Conservation (phyloP, 2,888 invertebrate species). For the Ophion slaviceki region DNA sequence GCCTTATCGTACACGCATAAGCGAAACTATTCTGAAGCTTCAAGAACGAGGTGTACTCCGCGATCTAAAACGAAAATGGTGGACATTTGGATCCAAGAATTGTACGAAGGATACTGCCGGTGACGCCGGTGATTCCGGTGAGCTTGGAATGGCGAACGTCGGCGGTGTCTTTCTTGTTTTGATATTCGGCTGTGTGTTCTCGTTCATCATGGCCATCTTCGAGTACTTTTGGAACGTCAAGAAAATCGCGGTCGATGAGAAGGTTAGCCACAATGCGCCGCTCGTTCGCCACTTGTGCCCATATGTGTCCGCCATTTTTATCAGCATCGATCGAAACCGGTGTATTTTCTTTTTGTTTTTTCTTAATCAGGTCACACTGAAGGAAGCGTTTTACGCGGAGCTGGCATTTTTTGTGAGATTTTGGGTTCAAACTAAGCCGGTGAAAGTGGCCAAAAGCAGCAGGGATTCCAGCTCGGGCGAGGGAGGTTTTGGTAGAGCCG, state of each 20-base stretch:
- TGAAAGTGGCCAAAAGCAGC: slow-evolving; percentile 80
- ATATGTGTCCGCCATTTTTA: not conserved
- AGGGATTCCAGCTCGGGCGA: slow-evolving; percentile 71
- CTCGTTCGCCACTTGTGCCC: not conserved
- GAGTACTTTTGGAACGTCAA: slow-evolving; percentile 95
- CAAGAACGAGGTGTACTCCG: slow-evolving; percentile 95
- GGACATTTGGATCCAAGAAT: slow-evolving; percentile 88
- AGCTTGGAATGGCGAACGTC: slow-evolving; percentile 93
- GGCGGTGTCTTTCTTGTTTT: slow-evolving; percentile 96
- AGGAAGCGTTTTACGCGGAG: slow-evolving; percentile 89
- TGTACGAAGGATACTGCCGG: slow-evolving; percentile 84
- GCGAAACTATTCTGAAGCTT: slow-evolving; percentile 93
- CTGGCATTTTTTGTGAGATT: slow-evolving; percentile 89
- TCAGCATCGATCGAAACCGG: not conserved
- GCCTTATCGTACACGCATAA: slow-evolving; percentile 91
- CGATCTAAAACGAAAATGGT: slow-evolving; percentile 95
- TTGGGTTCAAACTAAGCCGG: slow-evolving; percentile 90
- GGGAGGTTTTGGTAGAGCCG: slow-evolving; percentile 73
- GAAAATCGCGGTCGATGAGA: slow-evolving; percentile 90
- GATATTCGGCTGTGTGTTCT: slow-evolving; percentile 89
- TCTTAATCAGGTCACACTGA: slow-evolving; percentile 86
- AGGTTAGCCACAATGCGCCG: slow-evolving; percentile 84
- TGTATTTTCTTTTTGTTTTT: not conserved
- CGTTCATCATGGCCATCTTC: slow-evolving; percentile 90
- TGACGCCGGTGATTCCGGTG: slow-evolving; percentile 84